Percentiles rank a stretch among this genome's conserved stretches.
Conservation (phyloP, 2,888 invertebrate species). For the Meteorus cinctellus region DNA sequence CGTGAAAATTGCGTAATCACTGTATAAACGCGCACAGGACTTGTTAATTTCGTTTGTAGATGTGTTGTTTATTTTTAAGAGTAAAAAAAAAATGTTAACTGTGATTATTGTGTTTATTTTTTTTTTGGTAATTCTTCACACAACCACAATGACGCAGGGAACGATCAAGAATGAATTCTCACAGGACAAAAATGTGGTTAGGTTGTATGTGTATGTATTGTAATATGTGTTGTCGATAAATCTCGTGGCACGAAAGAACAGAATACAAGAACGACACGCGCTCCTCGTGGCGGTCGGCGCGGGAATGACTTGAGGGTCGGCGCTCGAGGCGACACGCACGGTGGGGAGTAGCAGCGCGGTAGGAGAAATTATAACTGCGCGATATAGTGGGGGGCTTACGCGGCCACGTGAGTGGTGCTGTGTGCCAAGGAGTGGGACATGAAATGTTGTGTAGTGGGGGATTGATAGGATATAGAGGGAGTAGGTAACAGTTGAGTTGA, state of each 20-base stretch:
- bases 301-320: constrained; percentile 65
- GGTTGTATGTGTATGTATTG: constrained; percentile 4
- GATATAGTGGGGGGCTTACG: constrained; percentile 8
- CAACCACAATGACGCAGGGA: not conserved
- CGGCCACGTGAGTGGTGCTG: constrained; percentile 6
- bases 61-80: not conserved
- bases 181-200: constrained; percentile 45
- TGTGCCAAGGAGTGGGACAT: constrained; percentile 10
- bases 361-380: constrained; percentile 13
- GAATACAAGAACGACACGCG: constrained; percentile 59
- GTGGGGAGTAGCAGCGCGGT: constrained; percentile 22
- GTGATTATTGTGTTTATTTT: not conserved
- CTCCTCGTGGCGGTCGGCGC: constrained; percentile 67
- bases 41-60: not conserved
- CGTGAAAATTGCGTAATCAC: constrained; percentile 10
- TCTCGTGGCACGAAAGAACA: constrained; percentile 59
- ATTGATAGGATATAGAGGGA: constrained; percentile 4
- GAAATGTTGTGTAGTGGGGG: constrained; percentile 10
- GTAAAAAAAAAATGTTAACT: no score
- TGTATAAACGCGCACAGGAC: not conserved
- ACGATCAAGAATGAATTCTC: not conserved
- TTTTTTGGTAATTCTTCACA: not conserved
- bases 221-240: not conserved
- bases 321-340: constrained; percentile 47
- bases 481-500: not conserved